phyloP scores from a whole-genome alignment of 2,797 vertebrate species.

The Pseudotriccus pelzelni region DNA sequence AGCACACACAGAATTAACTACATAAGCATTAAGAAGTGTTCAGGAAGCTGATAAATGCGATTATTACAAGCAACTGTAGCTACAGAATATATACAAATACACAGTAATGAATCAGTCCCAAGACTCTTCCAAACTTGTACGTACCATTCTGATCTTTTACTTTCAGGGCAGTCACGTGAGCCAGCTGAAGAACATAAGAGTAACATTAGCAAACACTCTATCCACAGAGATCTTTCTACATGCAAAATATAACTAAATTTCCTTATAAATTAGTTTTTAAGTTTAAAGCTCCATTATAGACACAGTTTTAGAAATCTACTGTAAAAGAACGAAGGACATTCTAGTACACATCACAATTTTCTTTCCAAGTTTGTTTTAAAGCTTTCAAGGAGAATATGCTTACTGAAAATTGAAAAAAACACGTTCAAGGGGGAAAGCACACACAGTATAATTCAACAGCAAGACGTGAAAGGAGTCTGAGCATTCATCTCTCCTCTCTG shows the following conservation, averaged over 20 bases:
- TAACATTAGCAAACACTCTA: conserved; percentile 2
- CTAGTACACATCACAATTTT: neutral
- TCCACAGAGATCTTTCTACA: neutral
- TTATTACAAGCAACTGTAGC: neutral
- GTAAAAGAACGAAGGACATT: neutral
- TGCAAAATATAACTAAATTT: neutral
- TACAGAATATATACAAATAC: neutral
- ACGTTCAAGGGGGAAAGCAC: neutral
- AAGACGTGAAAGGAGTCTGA: neutral
- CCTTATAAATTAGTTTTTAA: neutral
- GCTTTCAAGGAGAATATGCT: neutral
- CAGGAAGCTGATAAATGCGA: neutral
- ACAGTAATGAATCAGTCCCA: neutral
- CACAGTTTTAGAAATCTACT: neutral
- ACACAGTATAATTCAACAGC: neutral
- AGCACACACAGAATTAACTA: neutral
- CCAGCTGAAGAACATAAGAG: conserved; percentile 78
- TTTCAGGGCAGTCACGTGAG: conserved; percentile 87
- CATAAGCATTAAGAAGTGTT: neutral
- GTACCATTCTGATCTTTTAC: conserved; percentile 87
- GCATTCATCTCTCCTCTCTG: neutral
- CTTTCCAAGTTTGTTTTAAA: neutral
- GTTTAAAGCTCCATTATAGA: neutral
- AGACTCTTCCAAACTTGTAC: conserved; percentile 9
- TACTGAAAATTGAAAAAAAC: neutral